Conservation (phyloP, 1,140 invertebrate species). For the Helicorthomorpha holstii region DNA sequence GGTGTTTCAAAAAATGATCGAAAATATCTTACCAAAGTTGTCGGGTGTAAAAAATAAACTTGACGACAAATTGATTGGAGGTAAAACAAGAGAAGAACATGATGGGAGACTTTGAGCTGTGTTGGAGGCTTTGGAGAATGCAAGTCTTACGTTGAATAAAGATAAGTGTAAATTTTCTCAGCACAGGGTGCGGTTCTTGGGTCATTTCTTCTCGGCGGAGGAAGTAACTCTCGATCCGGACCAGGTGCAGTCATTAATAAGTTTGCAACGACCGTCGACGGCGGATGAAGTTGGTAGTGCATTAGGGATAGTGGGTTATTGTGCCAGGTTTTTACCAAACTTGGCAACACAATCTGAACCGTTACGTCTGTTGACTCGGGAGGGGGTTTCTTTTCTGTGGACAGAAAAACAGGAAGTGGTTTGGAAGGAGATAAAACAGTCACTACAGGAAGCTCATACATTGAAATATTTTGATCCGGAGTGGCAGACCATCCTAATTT, state of each 20-base stretch:
- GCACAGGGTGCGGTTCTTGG: constrained; percentile 13
- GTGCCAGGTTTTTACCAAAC: constrained; percentile 7
- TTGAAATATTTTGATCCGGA: too few species aligned
- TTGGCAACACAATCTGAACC: constrained; percentile 9
- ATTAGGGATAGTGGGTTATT: constrained; percentile 11
- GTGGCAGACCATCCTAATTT: too few species aligned
- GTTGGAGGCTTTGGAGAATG: constrained; percentile 7
- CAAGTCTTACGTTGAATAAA: constrained; percentile 14
- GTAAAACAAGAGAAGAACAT: constrained; percentile 11
- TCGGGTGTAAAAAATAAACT: constrained; percentile 6
- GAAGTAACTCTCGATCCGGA: constrained; percentile 9
- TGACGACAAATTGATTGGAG: constrained; percentile 17
- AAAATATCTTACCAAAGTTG: constrained; percentile 1
- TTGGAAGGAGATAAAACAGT: neutral
- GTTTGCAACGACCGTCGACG: neutral
- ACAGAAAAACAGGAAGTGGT: neutral
- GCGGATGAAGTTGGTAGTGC: constrained; percentile 10
- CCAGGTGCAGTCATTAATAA: neutral
- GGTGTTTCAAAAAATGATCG: constrained; percentile 10
- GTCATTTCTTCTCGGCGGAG: constrained; percentile 9
- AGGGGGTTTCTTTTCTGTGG: neutral
- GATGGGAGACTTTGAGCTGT: constrained; percentile 9
- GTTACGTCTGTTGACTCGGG: constrained; percentile 4
- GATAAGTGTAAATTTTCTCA: constrained; percentile 13
- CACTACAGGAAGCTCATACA: neutral